A percentile compares a stretch with the other conserved stretches of the same genome.
Conservation (phyloP, 2,888 invertebrate genomes). For the Agriopis marginaria region DNA sequence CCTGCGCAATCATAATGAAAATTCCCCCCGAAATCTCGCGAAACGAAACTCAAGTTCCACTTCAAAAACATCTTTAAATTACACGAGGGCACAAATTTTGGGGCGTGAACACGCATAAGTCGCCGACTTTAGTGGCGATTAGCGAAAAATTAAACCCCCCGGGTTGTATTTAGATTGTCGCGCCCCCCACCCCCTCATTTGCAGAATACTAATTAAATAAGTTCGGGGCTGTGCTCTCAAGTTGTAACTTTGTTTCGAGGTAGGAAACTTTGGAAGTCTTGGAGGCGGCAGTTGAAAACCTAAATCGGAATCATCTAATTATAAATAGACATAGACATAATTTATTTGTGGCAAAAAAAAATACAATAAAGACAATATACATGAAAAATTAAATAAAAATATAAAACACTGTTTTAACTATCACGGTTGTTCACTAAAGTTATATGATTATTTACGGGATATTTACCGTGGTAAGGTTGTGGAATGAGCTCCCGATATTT, state of each 20-base stretch:
- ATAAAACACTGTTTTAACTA: no score
- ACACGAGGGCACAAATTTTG: slow-evolving; percentile 34
- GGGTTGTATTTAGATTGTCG: slow-evolving; percentile 51
- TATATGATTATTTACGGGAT: no score
- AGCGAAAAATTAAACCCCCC: slow-evolving; percentile 49
- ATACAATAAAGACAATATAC: no score
- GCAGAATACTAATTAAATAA: slow-evolving; percentile 54
- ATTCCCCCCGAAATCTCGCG: slow-evolving; percentile 26
- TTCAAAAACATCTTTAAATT: slow-evolving; percentile 39
- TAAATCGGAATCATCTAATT: neutral
- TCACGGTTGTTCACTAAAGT: no score
- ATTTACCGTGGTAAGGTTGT: no score
- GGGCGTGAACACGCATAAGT: slow-evolving; percentile 49
- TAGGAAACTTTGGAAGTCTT: slow-evolving; percentile 3
- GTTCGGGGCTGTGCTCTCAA: slow-evolving; percentile 47
- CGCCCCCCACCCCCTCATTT: slow-evolving; percentile 48
- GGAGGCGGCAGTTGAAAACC: slow-evolving; percentile 24
- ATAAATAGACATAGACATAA: no score
- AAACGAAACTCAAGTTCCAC: slow-evolving; percentile 20
- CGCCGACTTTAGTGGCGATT: slow-evolving; percentile 49
- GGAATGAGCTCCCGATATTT: no score
- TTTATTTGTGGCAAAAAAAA: no score
- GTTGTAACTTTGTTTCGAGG: slow-evolving; percentile 40
- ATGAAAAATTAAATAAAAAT: no score
- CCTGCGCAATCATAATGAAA: slow-evolving; percentile 32